A percentile compares a stretch with the other conserved stretches of the same genome.
Evolutionary conservation across 2,113 vertebrate species (phyloP).

Genomic region (Tautogolabrus adspersus): DNA sequence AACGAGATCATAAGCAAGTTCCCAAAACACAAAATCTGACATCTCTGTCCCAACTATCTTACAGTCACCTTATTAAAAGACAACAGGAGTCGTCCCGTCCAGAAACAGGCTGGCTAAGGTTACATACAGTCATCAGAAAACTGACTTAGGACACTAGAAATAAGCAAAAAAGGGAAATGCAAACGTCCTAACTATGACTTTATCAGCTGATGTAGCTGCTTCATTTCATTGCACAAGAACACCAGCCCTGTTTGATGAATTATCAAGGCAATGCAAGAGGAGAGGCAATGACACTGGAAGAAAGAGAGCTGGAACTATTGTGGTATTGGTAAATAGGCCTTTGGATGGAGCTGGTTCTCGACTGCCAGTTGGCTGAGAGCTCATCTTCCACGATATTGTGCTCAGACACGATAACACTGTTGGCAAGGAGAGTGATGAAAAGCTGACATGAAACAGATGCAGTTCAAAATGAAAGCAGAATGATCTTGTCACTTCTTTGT

Average conservation of each 20-base stretch:
- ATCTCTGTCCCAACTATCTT: not conserved
- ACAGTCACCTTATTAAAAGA: constrained; percentile 38
- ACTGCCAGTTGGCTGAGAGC: constrained; percentile 50
- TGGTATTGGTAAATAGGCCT: constrained; percentile 37
- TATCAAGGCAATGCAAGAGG: constrained; percentile 7
- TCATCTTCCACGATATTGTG: constrained; percentile 26
- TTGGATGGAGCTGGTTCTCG: not conserved
- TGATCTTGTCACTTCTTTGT: not conserved
- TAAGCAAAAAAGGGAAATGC: constrained; percentile 50
- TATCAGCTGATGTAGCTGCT: constrained; percentile 72
- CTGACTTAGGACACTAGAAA: not conserved
- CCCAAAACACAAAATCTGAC: not conserved
- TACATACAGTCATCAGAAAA: constrained; percentile 68
- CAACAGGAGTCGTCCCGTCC: constrained; percentile 12
- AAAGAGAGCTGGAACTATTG: constrained; percentile 39
- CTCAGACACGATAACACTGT: constrained; percentile 3
- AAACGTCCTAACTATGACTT: constrained; percentile 80
- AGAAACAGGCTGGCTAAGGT: constrained; percentile 75
- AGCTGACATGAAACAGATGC: constrained; percentile 31
- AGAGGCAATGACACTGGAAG: constrained; percentile 28
- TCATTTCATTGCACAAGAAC: constrained; percentile 63
- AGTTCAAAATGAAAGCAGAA: constrained; percentile 6
- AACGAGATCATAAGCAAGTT: constrained; percentile 75
- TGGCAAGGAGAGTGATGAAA: not conserved
- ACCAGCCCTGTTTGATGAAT: constrained; percentile 29